Conservation (phyloP, 2,113 vertebrate species). For the Oxyruncus cristatus region DNA sequence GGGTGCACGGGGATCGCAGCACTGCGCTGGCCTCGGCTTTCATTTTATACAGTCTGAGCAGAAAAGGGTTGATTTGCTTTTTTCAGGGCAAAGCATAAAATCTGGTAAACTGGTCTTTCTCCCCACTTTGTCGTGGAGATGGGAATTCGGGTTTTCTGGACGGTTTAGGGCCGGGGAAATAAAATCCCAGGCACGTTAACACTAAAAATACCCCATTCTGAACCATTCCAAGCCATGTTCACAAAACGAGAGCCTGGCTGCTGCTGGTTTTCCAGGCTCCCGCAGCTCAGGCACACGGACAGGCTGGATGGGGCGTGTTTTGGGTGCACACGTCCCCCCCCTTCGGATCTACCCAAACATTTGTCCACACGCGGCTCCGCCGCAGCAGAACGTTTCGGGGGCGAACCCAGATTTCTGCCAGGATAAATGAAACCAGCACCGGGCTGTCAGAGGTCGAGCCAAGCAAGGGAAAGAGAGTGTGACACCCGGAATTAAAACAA, state of each 20-base stretch:
- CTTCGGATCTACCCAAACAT: not conserved
- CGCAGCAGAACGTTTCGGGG: not conserved
- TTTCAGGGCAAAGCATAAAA: not conserved
- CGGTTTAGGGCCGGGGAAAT: rapidly evolving
- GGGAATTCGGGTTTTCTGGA: not conserved
- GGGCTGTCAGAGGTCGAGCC: not conserved
- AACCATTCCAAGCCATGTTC: rapidly evolving
- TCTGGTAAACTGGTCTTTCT: not conserved
- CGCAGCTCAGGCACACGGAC: not conserved
- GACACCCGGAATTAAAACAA: not conserved
- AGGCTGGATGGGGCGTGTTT: not conserved
- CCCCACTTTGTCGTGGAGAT: not conserved
- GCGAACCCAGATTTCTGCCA: not conserved
- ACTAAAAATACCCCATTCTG: not conserved
- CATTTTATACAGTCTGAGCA: not conserved
- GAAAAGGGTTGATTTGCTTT: not conserved
- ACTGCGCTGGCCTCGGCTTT: not conserved
- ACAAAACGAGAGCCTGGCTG: not conserved
- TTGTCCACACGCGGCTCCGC: not conserved
- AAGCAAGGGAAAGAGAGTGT: not conserved
- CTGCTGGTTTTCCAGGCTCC: not conserved
- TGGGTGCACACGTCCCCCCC: not conserved
- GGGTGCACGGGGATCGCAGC: not conserved
- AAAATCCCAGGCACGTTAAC: rapidly evolving
- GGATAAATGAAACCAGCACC: not conserved